Evolutionary conservation across 2,113 vertebrate genomes (phyloP), one percentile per base, ranked within the genome.

Genomic region (Candoia aspera): DNA sequence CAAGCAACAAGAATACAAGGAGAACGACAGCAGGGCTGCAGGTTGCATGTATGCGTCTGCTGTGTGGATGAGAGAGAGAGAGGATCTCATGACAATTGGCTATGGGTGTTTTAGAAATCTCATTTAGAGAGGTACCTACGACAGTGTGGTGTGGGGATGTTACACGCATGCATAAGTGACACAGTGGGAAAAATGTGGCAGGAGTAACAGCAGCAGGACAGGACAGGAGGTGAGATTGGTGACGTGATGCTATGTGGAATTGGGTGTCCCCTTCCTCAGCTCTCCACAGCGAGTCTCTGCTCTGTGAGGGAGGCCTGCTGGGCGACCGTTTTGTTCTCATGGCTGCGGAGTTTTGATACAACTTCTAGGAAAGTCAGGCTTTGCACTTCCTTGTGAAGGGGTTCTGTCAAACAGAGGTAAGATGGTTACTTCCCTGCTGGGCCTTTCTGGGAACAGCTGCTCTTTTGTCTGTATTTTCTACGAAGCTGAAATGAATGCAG

Each of bases 261-360:
- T 46, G 6, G 92, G 92, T 87, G 94, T 97, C 96, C 95, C 97
- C 95, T 97, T 97, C 97, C 97, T 99, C 98, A 99, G 98, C 99
- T 99, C 96, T 99, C 98, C 93, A 99, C 98, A 1, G 98, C 98
- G 90, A 99, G 98, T 96, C 98, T 98, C 98, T 99, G 99, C 98
- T 99, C 99, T 92, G 99, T 99, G 94, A 99, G 98, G 46, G 98
- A 99, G 83, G 99, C 99, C 98, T 99, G 99, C 90, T 99, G 99
- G 73, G 99, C 98, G 42, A 99, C 99, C 64, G 98, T 99, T 97
- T 99, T 99, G 98, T 99, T 99, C 96, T 99, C 99, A 1, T 99
- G 99, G 94, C 98, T 98, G 92, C 99, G 98, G 93, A 99, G 98
- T 96, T 98, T 98, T 90, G 99, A 99, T 92, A 99, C 95, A n/a